phyloP scores from a whole-genome alignment of 35 echinoderm and acorn worm genomes.

The Lytechinus variegatus region DNA sequence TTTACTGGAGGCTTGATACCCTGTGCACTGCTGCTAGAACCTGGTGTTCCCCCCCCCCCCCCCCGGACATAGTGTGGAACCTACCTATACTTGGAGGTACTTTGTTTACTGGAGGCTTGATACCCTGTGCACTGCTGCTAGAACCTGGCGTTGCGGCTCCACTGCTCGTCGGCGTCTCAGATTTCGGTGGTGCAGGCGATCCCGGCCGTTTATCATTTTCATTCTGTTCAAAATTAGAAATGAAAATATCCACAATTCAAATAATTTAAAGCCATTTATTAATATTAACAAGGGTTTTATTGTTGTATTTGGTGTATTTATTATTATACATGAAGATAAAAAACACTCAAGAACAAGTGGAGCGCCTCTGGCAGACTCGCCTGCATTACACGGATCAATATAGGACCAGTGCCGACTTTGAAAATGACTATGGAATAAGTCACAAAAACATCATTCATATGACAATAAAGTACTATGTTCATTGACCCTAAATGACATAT shows the following conservation, averaged over 20 bases:
- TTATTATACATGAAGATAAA: too few species aligned
- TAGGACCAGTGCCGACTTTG: too few species aligned
- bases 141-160: slow-evolving; percentile 94
- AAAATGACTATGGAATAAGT: too few species aligned
- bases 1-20: too few species aligned
- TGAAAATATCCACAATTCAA: background rate
- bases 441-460: too few species aligned
- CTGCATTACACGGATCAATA: too few species aligned
- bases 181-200: slow-evolving; percentile 86
- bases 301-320: too few species aligned
- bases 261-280: background rate
- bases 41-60: background rate
- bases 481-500: too few species aligned
- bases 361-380: too few species aligned
- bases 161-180: slow-evolving; percentile 94
- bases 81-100: slow-evolving; percentile 73
- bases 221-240: background rate
- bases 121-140: slow-evolving; percentile 86
- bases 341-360: too few species aligned
- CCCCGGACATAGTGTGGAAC: background rate
- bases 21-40: slow-evolving; percentile 79
- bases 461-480: too few species aligned
- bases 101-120: slow-evolving; percentile 83
- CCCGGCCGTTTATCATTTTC: slow-evolving; percentile 84
- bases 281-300: too few species aligned